Evolutionary conservation across 2,888 invertebrate species (phyloP).

Genomic region (Amphipoea lucens): DNA sequence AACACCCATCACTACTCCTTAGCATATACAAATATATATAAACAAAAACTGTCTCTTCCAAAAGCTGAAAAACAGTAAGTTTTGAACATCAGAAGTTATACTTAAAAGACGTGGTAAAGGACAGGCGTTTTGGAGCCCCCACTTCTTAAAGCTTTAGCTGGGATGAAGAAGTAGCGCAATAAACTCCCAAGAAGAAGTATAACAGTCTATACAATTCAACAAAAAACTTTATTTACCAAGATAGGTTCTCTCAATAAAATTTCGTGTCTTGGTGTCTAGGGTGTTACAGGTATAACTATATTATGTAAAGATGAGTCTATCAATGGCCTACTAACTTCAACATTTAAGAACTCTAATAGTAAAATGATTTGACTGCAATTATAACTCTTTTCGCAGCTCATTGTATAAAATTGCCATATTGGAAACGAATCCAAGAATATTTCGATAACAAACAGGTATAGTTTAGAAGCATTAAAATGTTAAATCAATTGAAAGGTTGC

Average conservation of each 20-base stretch:
- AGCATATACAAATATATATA: constrained; percentile 13
- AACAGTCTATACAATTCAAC: too few species aligned
- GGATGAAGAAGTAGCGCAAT: too few species aligned
- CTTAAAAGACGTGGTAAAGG: not conserved
- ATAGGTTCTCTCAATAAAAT: too few species aligned
- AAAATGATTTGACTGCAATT: not conserved
- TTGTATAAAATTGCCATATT: not conserved
- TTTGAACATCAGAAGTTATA: not conserved
- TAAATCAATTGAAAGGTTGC: not conserved
- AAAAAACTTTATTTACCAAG: too few species aligned
- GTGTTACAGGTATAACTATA: too few species aligned
- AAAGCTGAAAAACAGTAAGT: not conserved
- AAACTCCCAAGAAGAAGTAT: too few species aligned
- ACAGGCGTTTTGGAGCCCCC: too few species aligned
- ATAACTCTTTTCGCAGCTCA: not conserved
- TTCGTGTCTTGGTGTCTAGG: too few species aligned
- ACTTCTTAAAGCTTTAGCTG: too few species aligned
- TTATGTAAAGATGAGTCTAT: not conserved
- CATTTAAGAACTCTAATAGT: not conserved
- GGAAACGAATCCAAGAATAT: not conserved
- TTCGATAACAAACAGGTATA: not conserved
- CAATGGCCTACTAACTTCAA: not conserved
- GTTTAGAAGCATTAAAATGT: not conserved
- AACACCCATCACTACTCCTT: constrained; percentile 45
- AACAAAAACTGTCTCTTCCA: too few species aligned